These are phyloP conservation scores for Natrix natrix DNA, from an alignment of 2,797 vertebrate genomes.

Conservation along the genomic window DNA sequence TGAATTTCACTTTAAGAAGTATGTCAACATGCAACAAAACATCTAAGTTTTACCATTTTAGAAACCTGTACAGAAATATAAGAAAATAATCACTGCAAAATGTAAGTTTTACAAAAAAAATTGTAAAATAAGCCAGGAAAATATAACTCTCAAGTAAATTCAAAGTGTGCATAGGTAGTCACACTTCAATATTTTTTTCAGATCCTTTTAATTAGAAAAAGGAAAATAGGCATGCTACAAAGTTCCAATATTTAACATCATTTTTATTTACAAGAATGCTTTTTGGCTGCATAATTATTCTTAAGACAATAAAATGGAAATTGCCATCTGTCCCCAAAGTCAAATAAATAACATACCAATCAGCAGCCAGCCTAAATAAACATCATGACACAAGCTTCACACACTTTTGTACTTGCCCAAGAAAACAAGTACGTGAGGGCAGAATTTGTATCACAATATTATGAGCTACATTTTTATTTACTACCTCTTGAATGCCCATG, in stretches of 20 bases:
- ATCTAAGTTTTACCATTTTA: not conserved
- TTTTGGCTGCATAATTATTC: not conserved
- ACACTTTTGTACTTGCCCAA: not conserved
- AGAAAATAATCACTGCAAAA: not conserved
- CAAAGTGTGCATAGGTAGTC: not conserved
- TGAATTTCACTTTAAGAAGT: not conserved
- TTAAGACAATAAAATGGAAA: not conserved
- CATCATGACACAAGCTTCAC: not conserved
- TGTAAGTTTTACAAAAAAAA: not conserved
- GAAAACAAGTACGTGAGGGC: not conserved
- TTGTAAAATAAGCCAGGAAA: not conserved
- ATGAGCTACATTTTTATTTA: not conserved
- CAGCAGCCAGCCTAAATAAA: not conserved
- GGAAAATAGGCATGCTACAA: not conserved
- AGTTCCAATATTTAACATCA: not conserved
- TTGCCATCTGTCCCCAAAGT: not conserved
- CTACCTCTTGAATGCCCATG: not conserved
- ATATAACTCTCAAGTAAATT: not conserved
- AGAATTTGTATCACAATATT: not conserved
- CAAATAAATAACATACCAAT: not conserved
- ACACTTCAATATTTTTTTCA: not conserved
- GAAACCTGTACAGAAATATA: not conserved
- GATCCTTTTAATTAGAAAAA: not conserved
- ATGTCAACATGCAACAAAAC: not conserved
- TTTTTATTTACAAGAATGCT: not conserved